Evolutionary conservation across 2,888 invertebrate species (phyloP).

Genomic region (Hemaris fuciformis): DNA sequence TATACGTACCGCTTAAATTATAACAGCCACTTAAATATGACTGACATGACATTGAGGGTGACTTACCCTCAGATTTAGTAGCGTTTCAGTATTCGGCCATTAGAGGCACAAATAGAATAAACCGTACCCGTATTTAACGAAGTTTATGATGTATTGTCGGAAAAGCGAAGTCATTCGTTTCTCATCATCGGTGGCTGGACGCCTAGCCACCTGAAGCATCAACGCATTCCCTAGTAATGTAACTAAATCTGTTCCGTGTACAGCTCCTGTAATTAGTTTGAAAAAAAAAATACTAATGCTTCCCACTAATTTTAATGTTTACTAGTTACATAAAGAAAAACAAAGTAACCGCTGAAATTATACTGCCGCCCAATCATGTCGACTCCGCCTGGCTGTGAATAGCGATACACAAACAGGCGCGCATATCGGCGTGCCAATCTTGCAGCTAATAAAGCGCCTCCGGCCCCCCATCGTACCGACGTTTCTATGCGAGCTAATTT

Average conservation of each 20-base stretch:
- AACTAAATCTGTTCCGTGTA: slow-evolving; percentile 85
- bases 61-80: no score
- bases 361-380: slow-evolving; percentile 63
- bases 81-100: no score
- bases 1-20: no score
- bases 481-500: slow-evolving; percentile 79
- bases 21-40: no score
- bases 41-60: no score
- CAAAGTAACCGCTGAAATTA: slow-evolving; percentile 81
- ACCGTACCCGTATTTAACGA: slow-evolving; percentile 77
- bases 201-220: slow-evolving; percentile 84
- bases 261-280: slow-evolving; percentile 72
- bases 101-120: background rate
- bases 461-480: slow-evolving; percentile 80
- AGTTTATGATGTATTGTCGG: slow-evolving; percentile 59
- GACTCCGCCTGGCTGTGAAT: slow-evolving; percentile 71
- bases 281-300: background rate
- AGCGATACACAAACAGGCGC: slow-evolving; percentile 80
- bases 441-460: slow-evolving; percentile 79
- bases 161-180: slow-evolving; percentile 69
- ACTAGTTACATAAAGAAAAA: no score
- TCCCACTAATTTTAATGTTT: background rate
- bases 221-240: slow-evolving; percentile 85
- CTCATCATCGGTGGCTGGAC: slow-evolving; percentile 82
- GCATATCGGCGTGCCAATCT: slow-evolving; percentile 72